These are phyloP conservation scores for Burhinus bistriatus DNA, from an alignment of 2,113 vertebrate genomes.

Conservation along the genomic window DNA sequence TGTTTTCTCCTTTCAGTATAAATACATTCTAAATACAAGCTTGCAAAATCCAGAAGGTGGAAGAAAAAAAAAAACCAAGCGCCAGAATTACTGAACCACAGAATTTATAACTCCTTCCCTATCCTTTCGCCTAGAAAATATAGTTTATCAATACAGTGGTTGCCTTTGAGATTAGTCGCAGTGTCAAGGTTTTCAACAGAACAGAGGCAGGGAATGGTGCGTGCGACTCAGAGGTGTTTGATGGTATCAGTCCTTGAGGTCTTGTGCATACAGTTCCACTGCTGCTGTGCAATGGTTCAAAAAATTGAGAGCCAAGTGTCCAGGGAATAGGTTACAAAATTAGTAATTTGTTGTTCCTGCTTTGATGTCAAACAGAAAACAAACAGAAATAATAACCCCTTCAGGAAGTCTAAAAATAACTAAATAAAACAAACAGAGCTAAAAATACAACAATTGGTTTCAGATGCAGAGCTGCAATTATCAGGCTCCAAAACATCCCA, in stretches of 20 bases:
- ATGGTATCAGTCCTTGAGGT: neutral
- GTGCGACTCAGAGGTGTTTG: neutral
- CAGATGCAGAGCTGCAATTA: constrained; percentile 35
- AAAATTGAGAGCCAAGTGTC: constrained; percentile 15
- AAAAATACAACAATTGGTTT: constrained; percentile 47
- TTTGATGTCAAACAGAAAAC: constrained; percentile 51
- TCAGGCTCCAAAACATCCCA: neutral
- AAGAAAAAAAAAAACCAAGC: neutral
- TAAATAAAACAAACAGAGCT: neutral
- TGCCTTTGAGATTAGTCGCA: neutral
- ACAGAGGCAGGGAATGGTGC: neutral
- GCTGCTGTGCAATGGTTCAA: constrained; percentile 14
- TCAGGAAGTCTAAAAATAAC: constrained; percentile 61
- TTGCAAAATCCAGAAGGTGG: neutral
- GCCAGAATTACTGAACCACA: neutral
- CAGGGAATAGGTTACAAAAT: constrained; percentile 27
- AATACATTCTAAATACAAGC: neutral
- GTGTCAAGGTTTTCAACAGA: neutral
- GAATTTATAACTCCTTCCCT: neutral
- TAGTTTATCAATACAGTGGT: neutral
- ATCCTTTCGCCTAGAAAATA: neutral
- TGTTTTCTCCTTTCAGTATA: neutral
- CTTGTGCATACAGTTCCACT: neutral
- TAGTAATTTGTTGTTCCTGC: constrained; percentile 32
- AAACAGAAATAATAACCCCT: constrained; percentile 30